Percentiles rank a stretch among this genome's conserved stretches.
phyloP scores from a whole-genome alignment of 2,113 vertebrate species.

The Eubucco bourcierii region DNA sequence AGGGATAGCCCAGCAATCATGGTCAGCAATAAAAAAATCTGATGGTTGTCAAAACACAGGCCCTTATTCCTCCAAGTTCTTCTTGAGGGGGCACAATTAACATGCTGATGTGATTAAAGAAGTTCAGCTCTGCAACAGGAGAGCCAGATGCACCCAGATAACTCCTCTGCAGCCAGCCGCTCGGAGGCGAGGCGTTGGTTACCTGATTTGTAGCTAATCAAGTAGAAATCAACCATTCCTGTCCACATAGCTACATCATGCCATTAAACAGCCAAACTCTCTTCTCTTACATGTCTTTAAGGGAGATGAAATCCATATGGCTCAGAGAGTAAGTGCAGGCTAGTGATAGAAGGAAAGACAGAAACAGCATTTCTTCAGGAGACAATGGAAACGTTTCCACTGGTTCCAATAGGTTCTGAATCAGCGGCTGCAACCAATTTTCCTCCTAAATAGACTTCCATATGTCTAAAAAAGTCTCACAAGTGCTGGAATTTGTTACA shows the following conservation, averaged over 20 bases:
- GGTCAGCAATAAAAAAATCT: conserved; percentile 65
- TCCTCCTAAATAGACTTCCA: conserved; percentile 70
- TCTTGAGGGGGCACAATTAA: conserved; percentile 71
- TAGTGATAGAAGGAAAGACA: conserved; percentile 44
- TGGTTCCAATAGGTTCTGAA: conserved; percentile 60
- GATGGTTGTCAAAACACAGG: conserved; percentile 58
- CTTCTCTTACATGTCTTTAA: conserved; percentile 52
- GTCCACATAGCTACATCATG: conserved; percentile 45
- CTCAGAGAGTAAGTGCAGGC: not conserved
- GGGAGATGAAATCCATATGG: conserved; percentile 77
- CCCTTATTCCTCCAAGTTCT: conserved; percentile 63
- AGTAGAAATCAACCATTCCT: conserved; percentile 73
- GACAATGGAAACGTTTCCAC: conserved; percentile 58
- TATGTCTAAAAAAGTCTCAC: conserved; percentile 52
- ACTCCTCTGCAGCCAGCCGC: conserved; percentile 38
- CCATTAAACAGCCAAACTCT: conserved; percentile 61
- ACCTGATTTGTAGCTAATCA: conserved; percentile 80
- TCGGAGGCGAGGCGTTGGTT: conserved; percentile 65
- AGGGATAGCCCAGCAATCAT: conserved; percentile 68
- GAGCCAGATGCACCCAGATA: conserved; percentile 71
- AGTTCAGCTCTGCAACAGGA: conserved; percentile 39
- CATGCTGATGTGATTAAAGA: conserved; percentile 72
- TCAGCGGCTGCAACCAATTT: conserved; percentile 77
- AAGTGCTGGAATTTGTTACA: conserved; percentile 65
- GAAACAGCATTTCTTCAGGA: conserved; percentile 40